These are phyloP conservation scores for Heliothis virescens DNA, from an alignment of 1,140 invertebrate genomes.

Conservation along the genomic window DNA sequence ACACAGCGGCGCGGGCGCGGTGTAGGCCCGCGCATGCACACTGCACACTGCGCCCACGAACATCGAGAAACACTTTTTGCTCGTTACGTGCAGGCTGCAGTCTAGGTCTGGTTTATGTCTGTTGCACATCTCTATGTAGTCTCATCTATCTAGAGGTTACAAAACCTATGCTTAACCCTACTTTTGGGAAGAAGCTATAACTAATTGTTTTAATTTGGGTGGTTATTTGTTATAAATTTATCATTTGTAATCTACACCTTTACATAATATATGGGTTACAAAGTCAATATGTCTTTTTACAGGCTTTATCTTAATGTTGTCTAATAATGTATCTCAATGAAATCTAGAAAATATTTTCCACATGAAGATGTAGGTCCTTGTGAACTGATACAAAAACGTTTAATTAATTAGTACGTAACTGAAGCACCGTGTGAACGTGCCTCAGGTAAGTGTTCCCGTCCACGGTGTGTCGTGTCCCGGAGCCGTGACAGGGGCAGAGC, in stretches of 20 bases:
- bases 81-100: neutral
- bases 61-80: constrained; percentile 18
- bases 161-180: neutral
- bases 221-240: too few relatives aligned
- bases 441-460: neutral
- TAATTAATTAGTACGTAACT: neutral
- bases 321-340: too few relatives aligned
- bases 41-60: neutral
- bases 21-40: neutral
- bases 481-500: neutral
- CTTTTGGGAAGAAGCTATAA: too few relatives aligned
- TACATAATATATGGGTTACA: too few relatives aligned
- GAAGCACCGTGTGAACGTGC: neutral
- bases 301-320: too few relatives aligned
- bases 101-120: neutral
- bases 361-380: too few relatives aligned
- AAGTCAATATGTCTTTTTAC: too few relatives aligned
- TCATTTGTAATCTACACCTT: too few relatives aligned
- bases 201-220: too few relatives aligned
- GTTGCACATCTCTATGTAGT: too few relatives aligned
- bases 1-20: neutral
- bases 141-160: neutral
- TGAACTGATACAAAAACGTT: too few relatives aligned
- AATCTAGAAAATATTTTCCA: too few relatives aligned
- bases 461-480: neutral